Base-by-base conservation (phyloP, 1,140 invertebrate species). In the Drosophila repletoides region DNA sequence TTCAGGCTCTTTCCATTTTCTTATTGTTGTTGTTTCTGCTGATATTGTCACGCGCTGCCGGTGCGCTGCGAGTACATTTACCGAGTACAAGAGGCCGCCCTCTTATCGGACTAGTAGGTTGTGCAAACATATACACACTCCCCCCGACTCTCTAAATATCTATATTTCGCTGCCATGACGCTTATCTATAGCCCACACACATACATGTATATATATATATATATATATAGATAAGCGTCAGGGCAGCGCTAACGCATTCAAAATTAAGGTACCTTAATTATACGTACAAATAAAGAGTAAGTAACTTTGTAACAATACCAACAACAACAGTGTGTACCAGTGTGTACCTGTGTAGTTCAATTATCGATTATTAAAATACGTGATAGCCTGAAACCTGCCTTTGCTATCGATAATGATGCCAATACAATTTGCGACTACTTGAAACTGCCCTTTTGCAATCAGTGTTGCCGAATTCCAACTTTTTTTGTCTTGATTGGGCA, bases 81-180 rank as follows among this genome's bases (percentile, higher is more conserved):
- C 46, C 41, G 53, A 55, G 71, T 43, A 45, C 33, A 48, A 81
- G 41, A 61, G 49, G 21, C 34, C 26, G 36, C 15, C 21, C 26
- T 28, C 70, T 83, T 83, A 83, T 83, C 79, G 43, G 41, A 73
- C 40, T 77, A n/a, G n/a, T n/a, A 40, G 77, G 69, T 83, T 83
- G 76, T 83, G 68, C 72, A 81, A 81, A 76, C 55, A 67, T 46
- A 58, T 3, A 34, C 19, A 28, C 31, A 34, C 29, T 29, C 52
- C 48, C 60, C n/a, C n/a, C n/a, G n/a, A n/a, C n/a, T n/a, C n/a
- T n/a, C n/a, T n/a, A n/a, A n/a, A n/a, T n/a, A n/a, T n/a, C n/a
- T n/a, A n/a, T n/a, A n/a, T n/a, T n/a, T n/a, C n/a, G n/a, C n/a
- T n/a, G n/a, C n/a, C n/a, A n/a, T n/a, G n/a, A n/a, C 14, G 3